Evolutionary conservation across 2,888 invertebrate genomes (phyloP), one percentile per base, ranked within the genome.

Genomic region (Netelia melanura): DNA sequence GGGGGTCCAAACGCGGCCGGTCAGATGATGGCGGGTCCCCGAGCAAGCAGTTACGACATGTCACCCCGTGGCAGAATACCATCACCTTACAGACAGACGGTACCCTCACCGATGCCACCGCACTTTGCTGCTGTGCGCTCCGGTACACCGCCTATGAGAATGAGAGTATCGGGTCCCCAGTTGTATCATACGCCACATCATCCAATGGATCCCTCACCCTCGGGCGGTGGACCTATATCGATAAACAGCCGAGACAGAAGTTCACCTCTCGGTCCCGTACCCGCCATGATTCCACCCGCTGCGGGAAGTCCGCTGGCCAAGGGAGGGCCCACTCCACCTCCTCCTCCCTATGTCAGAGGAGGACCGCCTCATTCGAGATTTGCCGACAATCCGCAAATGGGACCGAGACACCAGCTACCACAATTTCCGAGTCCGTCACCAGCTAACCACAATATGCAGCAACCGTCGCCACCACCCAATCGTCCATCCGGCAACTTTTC

Each of bases 121-220:
- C 93, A 93, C 67, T 93, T 92, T 43, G 91, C 92, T 1, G 91
- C 92, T 6, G 92, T 92, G 25, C 87, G 92, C 68, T 90, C 93
- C 67, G 91, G 91, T 70, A 90, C 93, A 3, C 94, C 94, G 9
- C 93, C 93, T 1, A 93, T 94, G 93, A 89, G 94, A 68, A 91
- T 93, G 89, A 87, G 93, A 64, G 91, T 92, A 3, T 92, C 93
- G 0, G 92, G 92, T 0, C 89, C 92, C 0, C 94, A 93, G 58
- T 89, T 94, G 87, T 95, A 94, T 88, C 95, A 94, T 85, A 92
- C 94, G 1, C 90, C 94, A 0, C 95, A 94, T 87, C 94, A 94
- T 87, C 94, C 95, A 1, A 92, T 95, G 92, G 95, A 95, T 86
- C 95, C 95, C 0, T 95, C 95, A 3, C 95, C 95, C 0, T 95